Conservation (phyloP, 2,797 vertebrate genomes). For the Alectoris magna region DNA sequence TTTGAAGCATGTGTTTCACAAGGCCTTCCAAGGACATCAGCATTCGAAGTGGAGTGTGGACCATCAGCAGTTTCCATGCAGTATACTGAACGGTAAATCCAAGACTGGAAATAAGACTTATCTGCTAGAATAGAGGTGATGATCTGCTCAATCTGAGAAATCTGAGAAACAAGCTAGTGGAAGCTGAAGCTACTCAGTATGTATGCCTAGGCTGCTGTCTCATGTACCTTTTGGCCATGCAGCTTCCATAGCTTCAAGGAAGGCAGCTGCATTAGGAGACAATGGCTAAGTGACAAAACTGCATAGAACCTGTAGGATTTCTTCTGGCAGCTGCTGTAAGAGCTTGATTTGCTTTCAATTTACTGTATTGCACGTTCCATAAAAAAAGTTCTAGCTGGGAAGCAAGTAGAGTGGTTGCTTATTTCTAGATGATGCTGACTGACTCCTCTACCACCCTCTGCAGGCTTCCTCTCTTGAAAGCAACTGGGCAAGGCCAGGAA, state of each 20-base stretch:
- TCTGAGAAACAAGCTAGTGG: neutral
- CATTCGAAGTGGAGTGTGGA: neutral
- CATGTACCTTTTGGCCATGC: neutral
- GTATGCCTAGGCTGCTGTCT: neutral
- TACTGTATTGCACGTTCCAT: neutral
- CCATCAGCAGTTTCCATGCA: neutral
- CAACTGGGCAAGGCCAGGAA: neutral
- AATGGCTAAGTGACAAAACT: neutral
- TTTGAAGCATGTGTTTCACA: neutral
- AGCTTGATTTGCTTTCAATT: constrained; percentile 13
- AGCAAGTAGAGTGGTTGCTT: neutral
- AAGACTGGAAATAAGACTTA: neutral
- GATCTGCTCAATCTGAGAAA: neutral
- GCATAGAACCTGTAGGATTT: neutral
- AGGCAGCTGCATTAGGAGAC: neutral
- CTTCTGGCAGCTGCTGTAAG: neutral
- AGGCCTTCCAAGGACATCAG: neutral
- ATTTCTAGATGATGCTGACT: neutral
- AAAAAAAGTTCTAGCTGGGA: neutral
- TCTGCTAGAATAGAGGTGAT: rapidly evolving
- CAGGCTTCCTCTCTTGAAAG: neutral
- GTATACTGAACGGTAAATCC: neutral
- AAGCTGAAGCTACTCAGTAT: neutral
- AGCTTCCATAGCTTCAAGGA: neutral
- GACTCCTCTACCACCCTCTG: neutral